Evolutionary conservation across 2,797 vertebrate species (phyloP), one percentile per base, ranked within the genome.

Genomic region (Hyperoplus lanceolatus): DNA sequence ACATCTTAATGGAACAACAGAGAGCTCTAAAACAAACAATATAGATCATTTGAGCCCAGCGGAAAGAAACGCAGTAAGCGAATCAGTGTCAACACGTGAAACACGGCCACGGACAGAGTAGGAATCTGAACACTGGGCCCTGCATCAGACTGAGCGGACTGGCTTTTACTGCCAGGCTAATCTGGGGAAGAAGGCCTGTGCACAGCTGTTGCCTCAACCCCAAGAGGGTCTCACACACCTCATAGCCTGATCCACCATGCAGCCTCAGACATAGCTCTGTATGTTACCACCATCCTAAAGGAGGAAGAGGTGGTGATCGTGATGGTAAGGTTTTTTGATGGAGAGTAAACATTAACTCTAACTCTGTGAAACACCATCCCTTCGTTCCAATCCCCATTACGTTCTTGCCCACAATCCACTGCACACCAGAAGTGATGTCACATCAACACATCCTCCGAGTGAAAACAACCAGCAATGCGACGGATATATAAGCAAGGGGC

Each of bases 161-260:
- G 10, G 46, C 46, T 50, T 79, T 84, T 53, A 51, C 71, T 91
- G 89, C 91, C 90, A 93, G 86, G 78, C 79, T 69, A 18, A 83
- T 88, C 79, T 89, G 82, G 83, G 85, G 78, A 80, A 70, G 82
- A 65, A 57, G 77, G 85, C 86, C 79, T 77, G 80, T 83, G 76
- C 82, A 92, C 95, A 95, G 94, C 90, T 95, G 94, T 90, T 87
- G 85, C 86, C 78, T 82, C 68, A 57, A 86, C 86, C 90, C 79
- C 80, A 55, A 29, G 81, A 91, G 88, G 75, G 72, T 73, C 60
- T 80, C 64, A 21, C 38, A 45, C 38, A 45, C 70, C 84, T 87
- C 84, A 58, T 51, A 56, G 77, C 76, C 79, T 66, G 66, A 84
- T 78, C 71, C 76, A 11, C 55, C 41, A 8, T 69, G 79, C 82